Conservation (phyloP, 2,888 invertebrate genomes). For the Sthenelais limicola region DNA sequence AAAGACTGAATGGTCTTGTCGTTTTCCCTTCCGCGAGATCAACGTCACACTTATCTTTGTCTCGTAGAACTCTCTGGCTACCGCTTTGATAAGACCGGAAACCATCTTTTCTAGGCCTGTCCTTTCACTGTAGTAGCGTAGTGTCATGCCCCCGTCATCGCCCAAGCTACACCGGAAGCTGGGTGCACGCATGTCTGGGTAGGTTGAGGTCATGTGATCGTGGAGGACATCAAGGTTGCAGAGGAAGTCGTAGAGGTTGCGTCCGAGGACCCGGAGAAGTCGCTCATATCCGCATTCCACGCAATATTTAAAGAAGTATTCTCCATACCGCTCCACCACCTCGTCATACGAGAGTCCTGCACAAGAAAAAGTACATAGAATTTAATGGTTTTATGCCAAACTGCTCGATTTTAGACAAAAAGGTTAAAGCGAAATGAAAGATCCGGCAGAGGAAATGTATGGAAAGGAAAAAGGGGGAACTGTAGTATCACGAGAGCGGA, state of each 20-base stretch:
- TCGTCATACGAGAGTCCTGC: conserved; percentile 31
- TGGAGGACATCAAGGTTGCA: conserved; percentile 55
- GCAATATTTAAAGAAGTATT: conserved; percentile 67
- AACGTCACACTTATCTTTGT: conserved; percentile 42
- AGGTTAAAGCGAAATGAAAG: too few species aligned
- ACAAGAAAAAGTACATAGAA: conserved; percentile 20
- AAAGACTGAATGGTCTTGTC: conserved; percentile 41
- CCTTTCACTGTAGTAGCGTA: conserved; percentile 56
- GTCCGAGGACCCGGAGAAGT: conserved; percentile 43
- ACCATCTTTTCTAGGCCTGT: conserved; percentile 55
- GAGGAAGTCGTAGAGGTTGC: conserved; percentile 48
- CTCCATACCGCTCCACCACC: conserved; percentile 64
- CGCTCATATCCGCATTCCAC: conserved; percentile 58
- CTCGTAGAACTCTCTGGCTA: conserved; percentile 40
- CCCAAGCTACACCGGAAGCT: conserved; percentile 49
- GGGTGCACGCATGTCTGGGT: conserved; percentile 45
- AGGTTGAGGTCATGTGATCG: conserved; percentile 46
- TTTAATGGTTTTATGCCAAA: too few species aligned
- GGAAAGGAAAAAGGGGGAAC: too few species aligned
- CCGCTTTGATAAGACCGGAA: conserved; percentile 43
- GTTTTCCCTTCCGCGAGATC: conserved; percentile 7
- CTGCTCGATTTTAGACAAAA: too few species aligned
- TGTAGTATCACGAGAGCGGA: too few species aligned
- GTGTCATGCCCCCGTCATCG: conserved; percentile 49
- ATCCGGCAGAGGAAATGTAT: too few species aligned